A percentile compares a stretch with the other conserved stretches of the same genome.
These are phyloP conservation scores for Amazona vittata DNA, from an alignment of 2,113 vertebrate genomes.

Conservation along the genomic window DNA sequence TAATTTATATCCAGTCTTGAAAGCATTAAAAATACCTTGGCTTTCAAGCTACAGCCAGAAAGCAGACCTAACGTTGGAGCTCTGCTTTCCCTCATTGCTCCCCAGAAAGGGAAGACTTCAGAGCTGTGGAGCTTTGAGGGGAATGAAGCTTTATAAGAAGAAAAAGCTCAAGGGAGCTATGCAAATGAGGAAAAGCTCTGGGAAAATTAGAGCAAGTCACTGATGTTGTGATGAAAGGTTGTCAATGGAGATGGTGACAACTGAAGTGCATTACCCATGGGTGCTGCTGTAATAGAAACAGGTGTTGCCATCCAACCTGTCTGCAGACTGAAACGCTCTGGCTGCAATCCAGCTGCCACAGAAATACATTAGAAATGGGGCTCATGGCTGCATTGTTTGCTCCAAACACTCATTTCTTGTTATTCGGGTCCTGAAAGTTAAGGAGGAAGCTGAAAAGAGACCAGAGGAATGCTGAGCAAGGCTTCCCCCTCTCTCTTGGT, in stretches of 20 bases:
- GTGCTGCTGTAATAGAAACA: constrained; percentile 54
- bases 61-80: constrained; percentile 55
- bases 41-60: constrained; percentile 62
- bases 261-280: constrained; percentile 67
- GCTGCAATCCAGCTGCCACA: constrained; percentile 17
- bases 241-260: constrained; percentile 72
- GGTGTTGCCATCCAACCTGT: constrained; percentile 62
- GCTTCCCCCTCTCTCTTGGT: not conserved
- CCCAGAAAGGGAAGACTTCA: constrained; percentile 37
- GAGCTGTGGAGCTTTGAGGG: constrained; percentile 61
- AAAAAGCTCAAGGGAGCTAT: constrained; percentile 48
- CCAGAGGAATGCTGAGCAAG: not conserved
- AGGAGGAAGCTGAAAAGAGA: not conserved
- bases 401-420: not conserved
- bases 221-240: constrained; percentile 77
- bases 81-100: constrained; percentile 11
- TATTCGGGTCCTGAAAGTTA: not conserved
- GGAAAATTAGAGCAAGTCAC: constrained; percentile 70
- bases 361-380: not conserved
- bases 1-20: constrained; percentile 57
- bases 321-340: constrained; percentile 12
- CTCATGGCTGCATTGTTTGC: constrained; percentile 48
- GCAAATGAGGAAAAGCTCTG: constrained; percentile 68
- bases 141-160: constrained; percentile 18
- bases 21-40: constrained; percentile 30